These are phyloP conservation scores for Telmatochromis sp. DNA, from an alignment of 2,113 vertebrate genomes.

Conservation along the genomic window DNA sequence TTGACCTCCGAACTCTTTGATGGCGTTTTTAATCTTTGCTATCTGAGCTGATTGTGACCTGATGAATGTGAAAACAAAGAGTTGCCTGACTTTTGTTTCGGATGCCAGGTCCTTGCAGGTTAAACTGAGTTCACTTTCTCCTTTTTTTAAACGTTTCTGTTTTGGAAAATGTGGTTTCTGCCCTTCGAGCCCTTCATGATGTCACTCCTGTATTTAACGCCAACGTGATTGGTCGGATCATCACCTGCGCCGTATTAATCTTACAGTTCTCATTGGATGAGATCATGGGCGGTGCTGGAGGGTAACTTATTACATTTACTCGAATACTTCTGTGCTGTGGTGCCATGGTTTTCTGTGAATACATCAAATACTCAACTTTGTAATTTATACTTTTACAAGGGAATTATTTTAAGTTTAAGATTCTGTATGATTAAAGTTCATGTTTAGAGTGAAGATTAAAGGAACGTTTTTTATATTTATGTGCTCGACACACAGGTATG, in stretches of 20 bases:
- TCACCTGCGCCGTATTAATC: fast-evolving
- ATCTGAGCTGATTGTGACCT: background rate
- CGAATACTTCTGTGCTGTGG: background rate
- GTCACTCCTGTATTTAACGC: background rate
- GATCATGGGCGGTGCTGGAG: fast-evolving
- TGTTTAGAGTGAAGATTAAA: background rate
- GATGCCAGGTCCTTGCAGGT: background rate
- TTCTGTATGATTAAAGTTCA: background rate
- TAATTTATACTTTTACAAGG: background rate
- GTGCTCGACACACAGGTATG: fast-evolving
- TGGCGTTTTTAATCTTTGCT: background rate
- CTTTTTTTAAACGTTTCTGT: background rate
- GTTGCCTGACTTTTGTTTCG: background rate
- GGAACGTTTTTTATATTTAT: fast-evolving
- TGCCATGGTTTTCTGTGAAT: fast-evolving
- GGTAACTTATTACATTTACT: background rate
- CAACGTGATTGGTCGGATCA: background rate
- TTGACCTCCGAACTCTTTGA: background rate
- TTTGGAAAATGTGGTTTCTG: background rate
- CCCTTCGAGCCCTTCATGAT: fast-evolving
- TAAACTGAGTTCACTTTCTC: background rate
- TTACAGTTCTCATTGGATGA: background rate
- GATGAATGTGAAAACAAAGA: background rate
- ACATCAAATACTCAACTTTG: background rate
- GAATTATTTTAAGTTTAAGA: background rate